A percentile compares a stretch with the other conserved stretches of the same genome.
Conservation (phyloP, 2,113 vertebrate genomes). For the Carassius auratus region DNA sequence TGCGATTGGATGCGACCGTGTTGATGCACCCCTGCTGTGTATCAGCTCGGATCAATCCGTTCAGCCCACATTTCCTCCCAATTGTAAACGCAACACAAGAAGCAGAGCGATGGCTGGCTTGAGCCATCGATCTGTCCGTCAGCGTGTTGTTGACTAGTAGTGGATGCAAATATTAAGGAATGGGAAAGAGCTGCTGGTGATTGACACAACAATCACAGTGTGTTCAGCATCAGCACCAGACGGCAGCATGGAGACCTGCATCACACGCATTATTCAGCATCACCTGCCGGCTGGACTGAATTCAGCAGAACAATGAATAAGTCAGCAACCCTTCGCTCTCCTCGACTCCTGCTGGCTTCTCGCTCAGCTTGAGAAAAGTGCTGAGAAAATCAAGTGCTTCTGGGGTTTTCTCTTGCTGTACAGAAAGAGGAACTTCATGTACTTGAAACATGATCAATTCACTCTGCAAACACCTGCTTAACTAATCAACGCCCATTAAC, state of each 20-base stretch:
- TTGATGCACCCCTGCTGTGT: background rate
- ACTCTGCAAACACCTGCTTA: too few relatives aligned
- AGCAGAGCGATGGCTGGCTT: background rate
- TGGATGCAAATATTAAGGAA: background rate
- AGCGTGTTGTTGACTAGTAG: background rate
- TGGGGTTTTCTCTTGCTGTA: background rate
- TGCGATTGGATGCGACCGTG: background rate
- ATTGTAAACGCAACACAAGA: slow-evolving; percentile 17
- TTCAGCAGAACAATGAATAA: background rate
- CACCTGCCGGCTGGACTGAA: background rate
- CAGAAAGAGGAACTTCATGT: background rate
- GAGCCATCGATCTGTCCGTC: slow-evolving; percentile 5
- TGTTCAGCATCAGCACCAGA: background rate
- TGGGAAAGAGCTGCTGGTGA: background rate
- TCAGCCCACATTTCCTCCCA: background rate
- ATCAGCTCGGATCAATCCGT: background rate
- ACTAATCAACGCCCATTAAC: background rate
- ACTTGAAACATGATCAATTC: too few relatives aligned
- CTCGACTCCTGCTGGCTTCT: background rate
- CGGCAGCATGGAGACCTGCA: background rate
- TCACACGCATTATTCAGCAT: slow-evolving; percentile 11
- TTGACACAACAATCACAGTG: background rate
- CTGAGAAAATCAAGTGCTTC: background rate
- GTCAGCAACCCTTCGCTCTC: background rate
- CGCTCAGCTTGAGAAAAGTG: background rate